Conservation (phyloP, 2,113 vertebrate genomes). For the Otus sunia region DNA sequence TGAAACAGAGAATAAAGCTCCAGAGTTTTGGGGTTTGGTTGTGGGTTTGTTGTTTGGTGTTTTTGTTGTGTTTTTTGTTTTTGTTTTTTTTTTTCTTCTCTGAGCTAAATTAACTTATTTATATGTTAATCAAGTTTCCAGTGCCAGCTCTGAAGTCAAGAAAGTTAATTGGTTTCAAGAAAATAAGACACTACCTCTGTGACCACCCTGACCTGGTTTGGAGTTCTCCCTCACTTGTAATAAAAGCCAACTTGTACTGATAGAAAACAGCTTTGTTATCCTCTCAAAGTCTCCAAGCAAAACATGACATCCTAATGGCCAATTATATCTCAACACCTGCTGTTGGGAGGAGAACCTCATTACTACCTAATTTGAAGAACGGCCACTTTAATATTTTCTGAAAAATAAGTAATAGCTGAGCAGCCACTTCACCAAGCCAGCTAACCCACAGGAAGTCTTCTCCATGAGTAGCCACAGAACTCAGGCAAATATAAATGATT, state of each 20-base stretch:
- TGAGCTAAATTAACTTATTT: background rate
- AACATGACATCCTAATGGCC: constrained; percentile 59
- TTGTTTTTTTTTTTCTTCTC: background rate
- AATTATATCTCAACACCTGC: constrained; percentile 65
- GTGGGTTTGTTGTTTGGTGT: too few relatives aligned
- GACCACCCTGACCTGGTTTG: background rate
- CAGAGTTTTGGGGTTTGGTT: background rate
- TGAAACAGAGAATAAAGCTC: background rate
- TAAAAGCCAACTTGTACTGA: background rate
- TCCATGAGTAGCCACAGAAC: background rate
- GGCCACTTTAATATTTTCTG: background rate
- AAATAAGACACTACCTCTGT: constrained; percentile 13
- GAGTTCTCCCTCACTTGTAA: constrained; percentile 2
- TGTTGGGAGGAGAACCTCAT: constrained; percentile 2
- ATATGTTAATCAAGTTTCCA: background rate
- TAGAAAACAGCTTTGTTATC: constrained; percentile 21
- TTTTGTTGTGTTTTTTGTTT: too few relatives aligned
- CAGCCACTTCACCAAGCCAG: background rate
- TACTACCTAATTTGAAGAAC: constrained; percentile 55
- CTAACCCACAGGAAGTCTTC: background rate
- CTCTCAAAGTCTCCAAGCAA: constrained; percentile 38
- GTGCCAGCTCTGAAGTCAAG: background rate
- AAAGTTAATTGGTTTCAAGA: constrained; percentile 28
- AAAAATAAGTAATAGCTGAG: constrained; percentile 28
- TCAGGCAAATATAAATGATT: background rate